Evolutionary conservation across 2,113 vertebrate species (phyloP).

Genomic region (Grammomys surdaster): DNA sequence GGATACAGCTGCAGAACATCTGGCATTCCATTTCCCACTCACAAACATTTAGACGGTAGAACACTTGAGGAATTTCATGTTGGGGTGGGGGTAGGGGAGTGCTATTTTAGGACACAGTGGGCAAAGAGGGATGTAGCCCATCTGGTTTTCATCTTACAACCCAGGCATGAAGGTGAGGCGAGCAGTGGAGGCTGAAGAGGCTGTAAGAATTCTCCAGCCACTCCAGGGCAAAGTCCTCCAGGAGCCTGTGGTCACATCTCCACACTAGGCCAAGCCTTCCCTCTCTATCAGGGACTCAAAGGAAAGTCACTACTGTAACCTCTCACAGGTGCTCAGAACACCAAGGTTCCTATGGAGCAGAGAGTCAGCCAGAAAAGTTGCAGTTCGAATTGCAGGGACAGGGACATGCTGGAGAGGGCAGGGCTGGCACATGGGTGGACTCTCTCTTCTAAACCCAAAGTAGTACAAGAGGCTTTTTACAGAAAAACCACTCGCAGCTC

Average conservation of each 20-base stretch:
- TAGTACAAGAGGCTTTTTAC: not conserved
- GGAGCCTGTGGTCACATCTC: not conserved
- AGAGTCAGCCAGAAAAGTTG: not conserved
- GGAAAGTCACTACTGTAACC: not conserved
- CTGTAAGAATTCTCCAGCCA: not conserved
- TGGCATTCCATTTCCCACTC: slow-evolving; percentile 24
- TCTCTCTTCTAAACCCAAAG: not conserved
- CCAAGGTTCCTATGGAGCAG: not conserved
- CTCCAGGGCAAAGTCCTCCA: not conserved
- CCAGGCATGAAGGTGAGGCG: not conserved
- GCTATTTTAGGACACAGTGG: slow-evolving; percentile 59
- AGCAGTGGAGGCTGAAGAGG: not conserved
- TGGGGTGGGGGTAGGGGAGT: not conserved
- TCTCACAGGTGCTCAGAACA: not conserved
- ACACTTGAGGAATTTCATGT: slow-evolving; percentile 48
- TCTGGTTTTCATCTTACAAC: slow-evolving; percentile 35
- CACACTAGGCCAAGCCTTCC: not conserved
- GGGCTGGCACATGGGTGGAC: not conserved
- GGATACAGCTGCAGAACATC: slow-evolving; percentile 55
- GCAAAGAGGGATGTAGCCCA: not conserved
- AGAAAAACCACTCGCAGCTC: not conserved
- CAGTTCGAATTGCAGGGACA: not conserved
- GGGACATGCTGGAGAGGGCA: not conserved
- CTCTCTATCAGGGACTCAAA: not conserved
- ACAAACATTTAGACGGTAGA: slow-evolving; percentile 56